These are phyloP conservation scores for Tetranychus piercei DNA, from an alignment of 2,888 invertebrate genomes.

Conservation along the genomic window DNA sequence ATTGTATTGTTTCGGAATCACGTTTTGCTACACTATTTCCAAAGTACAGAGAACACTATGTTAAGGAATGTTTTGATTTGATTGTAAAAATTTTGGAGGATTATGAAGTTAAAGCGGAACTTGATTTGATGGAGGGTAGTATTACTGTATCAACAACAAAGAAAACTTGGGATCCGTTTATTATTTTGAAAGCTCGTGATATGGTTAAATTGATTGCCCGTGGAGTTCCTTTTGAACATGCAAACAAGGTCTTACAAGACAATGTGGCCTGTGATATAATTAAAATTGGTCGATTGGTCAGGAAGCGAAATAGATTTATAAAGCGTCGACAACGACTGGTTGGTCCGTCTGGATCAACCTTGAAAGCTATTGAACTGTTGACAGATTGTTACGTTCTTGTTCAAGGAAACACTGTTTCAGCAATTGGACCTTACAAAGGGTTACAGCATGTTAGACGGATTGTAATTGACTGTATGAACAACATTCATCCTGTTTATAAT, in stretches of 20 bases:
- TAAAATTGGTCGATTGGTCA: slow-evolving; percentile 74
- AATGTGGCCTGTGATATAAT: slow-evolving; percentile 85
- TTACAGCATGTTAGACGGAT: slow-evolving; percentile 49
- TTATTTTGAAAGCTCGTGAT: slow-evolving; percentile 86
- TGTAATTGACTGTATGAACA: slow-evolving; percentile 91
- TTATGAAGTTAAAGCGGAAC: slow-evolving; percentile 55
- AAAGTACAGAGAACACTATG: slow-evolving; percentile 85
- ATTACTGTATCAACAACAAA: slow-evolving; percentile 79
- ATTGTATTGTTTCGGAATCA: slow-evolving; percentile 74
- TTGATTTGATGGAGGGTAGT: slow-evolving; percentile 80
- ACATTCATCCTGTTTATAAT: slow-evolving; percentile 95
- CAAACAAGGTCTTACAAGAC: slow-evolving; percentile 46
- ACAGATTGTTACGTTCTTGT: slow-evolving; percentile 91
- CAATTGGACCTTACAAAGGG: slow-evolving; percentile 86
- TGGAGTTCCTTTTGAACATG: slow-evolving; percentile 88
- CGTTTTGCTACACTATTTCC: slow-evolving; percentile 93
- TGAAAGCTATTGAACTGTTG: slow-evolving; percentile 61
- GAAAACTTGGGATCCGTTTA: slow-evolving; percentile 96
- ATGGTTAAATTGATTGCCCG: slow-evolving; percentile 81
- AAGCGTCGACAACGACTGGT: slow-evolving; percentile 83
- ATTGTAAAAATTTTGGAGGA: slow-evolving; percentile 66
- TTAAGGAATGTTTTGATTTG: slow-evolving; percentile 84
- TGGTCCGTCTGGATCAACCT: slow-evolving; percentile 53
- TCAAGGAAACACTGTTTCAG: slow-evolving; percentile 90
- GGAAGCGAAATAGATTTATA: slow-evolving; percentile 80